Evolutionary conservation across 2,113 vertebrate genomes (phyloP).

Genomic region (Oenanthe oenanthe): DNA sequence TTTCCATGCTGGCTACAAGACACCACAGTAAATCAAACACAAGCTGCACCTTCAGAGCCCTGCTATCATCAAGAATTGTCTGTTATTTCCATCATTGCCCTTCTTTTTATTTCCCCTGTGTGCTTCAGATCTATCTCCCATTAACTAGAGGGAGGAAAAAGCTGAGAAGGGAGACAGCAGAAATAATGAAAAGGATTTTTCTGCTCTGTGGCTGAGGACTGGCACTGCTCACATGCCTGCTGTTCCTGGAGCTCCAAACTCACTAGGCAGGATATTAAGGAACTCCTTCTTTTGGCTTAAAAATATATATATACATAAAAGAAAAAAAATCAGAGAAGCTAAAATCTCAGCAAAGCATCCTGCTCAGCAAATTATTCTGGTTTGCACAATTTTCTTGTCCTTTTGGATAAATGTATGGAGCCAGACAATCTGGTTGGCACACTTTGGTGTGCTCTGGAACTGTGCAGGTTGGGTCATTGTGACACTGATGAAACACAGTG

Average conservation of each 20-base stretch:
- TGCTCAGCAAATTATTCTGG: background rate
- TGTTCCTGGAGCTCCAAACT: background rate
- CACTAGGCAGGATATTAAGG: background rate
- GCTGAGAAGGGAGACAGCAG: background rate
- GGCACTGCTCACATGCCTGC: background rate
- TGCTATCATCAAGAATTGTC: background rate
- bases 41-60: background rate
- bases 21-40: conserved; percentile 2
- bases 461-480: background rate
- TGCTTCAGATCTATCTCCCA: background rate
- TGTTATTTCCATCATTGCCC: conserved; percentile 12
- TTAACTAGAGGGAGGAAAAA: conserved; percentile 9
- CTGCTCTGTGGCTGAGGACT: background rate
- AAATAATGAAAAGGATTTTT: background rate
- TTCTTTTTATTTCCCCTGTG: conserved; percentile 46
- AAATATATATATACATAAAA: background rate
- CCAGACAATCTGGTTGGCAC: background rate
- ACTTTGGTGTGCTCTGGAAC: background rate
- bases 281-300: background rate
- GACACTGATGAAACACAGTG: background rate
- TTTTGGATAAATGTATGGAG: background rate
- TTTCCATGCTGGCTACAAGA: background rate
- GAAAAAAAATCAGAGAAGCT: background rate
- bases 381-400: background rate
- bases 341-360: background rate